Base-by-base conservation (phyloP, 2,888 invertebrate genomes). In the Pomacea canaliculata region DNA sequence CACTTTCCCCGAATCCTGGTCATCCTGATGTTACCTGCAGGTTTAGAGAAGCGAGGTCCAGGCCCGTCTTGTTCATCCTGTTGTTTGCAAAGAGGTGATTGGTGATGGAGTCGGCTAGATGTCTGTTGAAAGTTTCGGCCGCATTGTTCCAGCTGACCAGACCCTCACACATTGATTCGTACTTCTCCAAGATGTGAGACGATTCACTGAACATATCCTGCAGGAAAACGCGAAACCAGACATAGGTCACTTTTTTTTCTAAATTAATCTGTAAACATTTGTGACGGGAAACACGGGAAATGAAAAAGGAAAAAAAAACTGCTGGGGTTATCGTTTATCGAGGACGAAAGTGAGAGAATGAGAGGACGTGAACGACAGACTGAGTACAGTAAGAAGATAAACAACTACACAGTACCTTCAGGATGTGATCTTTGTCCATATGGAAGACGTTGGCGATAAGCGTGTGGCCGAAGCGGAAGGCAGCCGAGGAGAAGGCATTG, bases 401-500 rank as follows among this genome's bases (percentile, higher is more conserved):
- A 23, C 23, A 13, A 56, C 7, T 56, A 56, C 16, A 56, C 51
- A 13, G 27, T 67, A 73, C 76, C 66, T 62, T 67, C 10, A 80
- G 68, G 23, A 23, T 56, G 19, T 70, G 73, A 5, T 46, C 49
- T 56, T 70, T 56, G 49, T 74, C 70, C 49, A 72, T 73, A 4
- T 78, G 27, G 8, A 72, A 68, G 63, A 82, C 76, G 13, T 62
- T n/a, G 18, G 73, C 98, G 76, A 99, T 97, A 77, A 99, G 92
- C 0, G 97, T 95, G 91, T 99, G 99, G 0, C 99, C 99, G 89
- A 99, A 89, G 84, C 98, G 63, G 67, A 98, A 92, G 1, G 98
- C 98, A 13, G 98, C 98, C 0, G 98, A 97, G 0, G 98, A 97
- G 90, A 99, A 99, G 18, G 96, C 97, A 89, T 99, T 99, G 0